phyloP scores from a whole-genome alignment of 92 coral and sea anemone genomes.

The Epizoanthus illoricatus region DNA sequence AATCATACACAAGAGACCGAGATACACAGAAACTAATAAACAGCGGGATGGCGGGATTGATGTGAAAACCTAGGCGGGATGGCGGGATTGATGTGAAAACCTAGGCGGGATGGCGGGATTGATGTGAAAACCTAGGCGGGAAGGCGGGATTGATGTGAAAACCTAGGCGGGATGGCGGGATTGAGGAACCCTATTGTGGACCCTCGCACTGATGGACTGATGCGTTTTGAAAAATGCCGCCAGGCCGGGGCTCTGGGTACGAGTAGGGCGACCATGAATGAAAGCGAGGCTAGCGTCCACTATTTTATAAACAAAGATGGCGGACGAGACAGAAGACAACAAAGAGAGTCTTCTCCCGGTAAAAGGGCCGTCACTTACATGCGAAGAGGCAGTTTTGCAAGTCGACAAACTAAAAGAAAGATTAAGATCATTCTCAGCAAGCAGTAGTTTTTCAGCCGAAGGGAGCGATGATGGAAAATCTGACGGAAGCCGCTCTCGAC shows the following conservation, averaged over 20 bases:
- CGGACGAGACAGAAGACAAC: conserved; percentile 28
- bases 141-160: too few relatives aligned
- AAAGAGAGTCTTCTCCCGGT: conserved; percentile 33
- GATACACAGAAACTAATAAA: too few relatives aligned
- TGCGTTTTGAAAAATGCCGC: too few relatives aligned
- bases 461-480: conserved; percentile 70
- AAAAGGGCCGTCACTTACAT: conserved; percentile 51
- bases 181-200: too few relatives aligned
- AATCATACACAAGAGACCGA: too few relatives aligned
- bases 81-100: too few relatives aligned
- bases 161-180: too few relatives aligned
- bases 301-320: conserved; percentile 33
- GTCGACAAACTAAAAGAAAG: conserved; percentile 72
- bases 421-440: conserved; percentile 71
- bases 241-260: neutral
- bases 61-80: too few relatives aligned
- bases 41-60: too few relatives aligned
- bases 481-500: conserved; percentile 45
- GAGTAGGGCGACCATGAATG: neutral
- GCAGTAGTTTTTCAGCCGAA: conserved; percentile 58
- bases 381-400: conserved; percentile 66
- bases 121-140: too few relatives aligned
- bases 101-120: too few relatives aligned
- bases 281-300: conserved; percentile 78
- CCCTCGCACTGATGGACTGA: too few relatives aligned